Conservation (phyloP, 2,888 invertebrate species). For the Amblyjoppa fuscipennis region DNA sequence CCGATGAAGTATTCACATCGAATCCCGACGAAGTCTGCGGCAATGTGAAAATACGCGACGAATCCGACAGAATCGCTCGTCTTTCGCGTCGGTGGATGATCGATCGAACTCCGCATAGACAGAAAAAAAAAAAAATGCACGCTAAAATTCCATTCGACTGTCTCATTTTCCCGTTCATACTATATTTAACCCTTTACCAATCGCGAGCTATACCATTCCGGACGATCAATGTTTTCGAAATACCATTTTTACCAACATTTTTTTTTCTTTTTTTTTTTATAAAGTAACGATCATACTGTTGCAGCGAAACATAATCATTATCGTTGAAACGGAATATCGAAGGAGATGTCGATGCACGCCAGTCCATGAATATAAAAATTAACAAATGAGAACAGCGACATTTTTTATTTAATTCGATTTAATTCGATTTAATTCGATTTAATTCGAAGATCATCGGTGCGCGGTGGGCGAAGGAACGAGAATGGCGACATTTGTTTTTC, state of each 20-base stretch:
- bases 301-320: no score
- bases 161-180: background rate
- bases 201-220: no score
- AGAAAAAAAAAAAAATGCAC: background rate
- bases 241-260: no score
- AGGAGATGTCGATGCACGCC: no score
- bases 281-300: no score
- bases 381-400: background rate
- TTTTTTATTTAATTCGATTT: no score
- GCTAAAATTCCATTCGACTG: background rate
- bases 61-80: conserved; percentile 33
- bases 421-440: no score
- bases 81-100: conserved; percentile 29
- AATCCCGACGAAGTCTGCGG: background rate
- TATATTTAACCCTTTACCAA: no score
- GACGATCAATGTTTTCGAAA: no score
- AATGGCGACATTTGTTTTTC: background rate
- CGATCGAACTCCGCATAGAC: conserved; percentile 23
- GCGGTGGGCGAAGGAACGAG: background rate
- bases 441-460: background rate
- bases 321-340: no score
- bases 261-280: no score
- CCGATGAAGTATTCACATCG: conserved; percentile 50
- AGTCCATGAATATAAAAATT: no score
- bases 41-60: conserved; percentile 37